Conservation (phyloP, 1,140 invertebrate genomes). For the Drosophila suzukii region DNA sequence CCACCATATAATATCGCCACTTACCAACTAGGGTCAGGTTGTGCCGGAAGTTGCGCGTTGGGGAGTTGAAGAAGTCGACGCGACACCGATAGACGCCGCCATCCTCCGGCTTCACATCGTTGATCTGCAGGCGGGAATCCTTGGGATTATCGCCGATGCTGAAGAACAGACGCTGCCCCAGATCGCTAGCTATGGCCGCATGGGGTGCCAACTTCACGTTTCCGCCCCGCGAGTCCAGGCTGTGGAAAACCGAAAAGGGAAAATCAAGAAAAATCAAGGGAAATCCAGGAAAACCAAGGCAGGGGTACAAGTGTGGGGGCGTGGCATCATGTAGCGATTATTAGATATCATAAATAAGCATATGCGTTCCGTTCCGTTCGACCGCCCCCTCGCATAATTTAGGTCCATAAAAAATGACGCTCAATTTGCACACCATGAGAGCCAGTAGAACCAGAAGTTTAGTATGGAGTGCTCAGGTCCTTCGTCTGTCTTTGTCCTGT, state of each 20-base stretch:
- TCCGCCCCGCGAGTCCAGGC: conserved; percentile 90
- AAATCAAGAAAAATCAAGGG: neutral
- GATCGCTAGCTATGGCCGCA: conserved; percentile 90
- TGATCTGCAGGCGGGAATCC: conserved; percentile 89
- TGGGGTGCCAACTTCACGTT: conserved; percentile 88
- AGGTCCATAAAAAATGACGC: conserved; percentile 75
- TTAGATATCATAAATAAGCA: conserved; percentile 82
- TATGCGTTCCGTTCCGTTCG: conserved; percentile 53
- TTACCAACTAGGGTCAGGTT: conserved; percentile 94
- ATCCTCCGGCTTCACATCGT: conserved; percentile 89
- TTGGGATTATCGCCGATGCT: conserved; percentile 89
- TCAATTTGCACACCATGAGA: conserved; percentile 68
- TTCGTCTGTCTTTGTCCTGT: conserved; percentile 24
- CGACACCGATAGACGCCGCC: conserved; percentile 93
- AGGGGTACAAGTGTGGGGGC: conserved; percentile 56
- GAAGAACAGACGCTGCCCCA: conserved; percentile 91
- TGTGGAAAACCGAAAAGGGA: conserved; percentile 68
- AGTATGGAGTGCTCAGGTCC: conserved; percentile 21
- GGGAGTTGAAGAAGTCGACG: conserved; percentile 93
- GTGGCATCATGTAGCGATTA: conserved; percentile 63
- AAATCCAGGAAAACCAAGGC: conserved; percentile 60
- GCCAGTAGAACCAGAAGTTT: conserved; percentile 17
- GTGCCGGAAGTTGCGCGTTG: conserved; percentile 92
- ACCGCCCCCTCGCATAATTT: conserved; percentile 64
- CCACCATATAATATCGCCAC: conserved; percentile 53